These are phyloP conservation scores for Eristalis arbustorum DNA, from an alignment of 2,888 invertebrate genomes.

Conservation along the genomic window DNA sequence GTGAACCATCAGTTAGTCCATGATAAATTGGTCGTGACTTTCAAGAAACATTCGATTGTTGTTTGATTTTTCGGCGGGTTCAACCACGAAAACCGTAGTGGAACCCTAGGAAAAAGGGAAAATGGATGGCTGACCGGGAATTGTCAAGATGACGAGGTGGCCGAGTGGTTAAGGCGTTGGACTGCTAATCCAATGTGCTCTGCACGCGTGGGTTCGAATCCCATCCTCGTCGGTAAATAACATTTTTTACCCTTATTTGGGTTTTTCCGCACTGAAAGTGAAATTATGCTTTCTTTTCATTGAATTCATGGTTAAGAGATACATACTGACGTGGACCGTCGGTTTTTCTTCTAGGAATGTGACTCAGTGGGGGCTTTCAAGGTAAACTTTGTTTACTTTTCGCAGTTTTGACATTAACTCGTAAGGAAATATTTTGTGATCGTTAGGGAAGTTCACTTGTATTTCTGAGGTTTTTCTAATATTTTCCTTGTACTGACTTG, in stretches of 20 bases:
- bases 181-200: constrained; percentile 92
- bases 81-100: not conserved
- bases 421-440: too few relatives aligned
- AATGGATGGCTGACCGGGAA: not conserved
- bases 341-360: too few relatives aligned
- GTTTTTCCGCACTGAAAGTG: too few relatives aligned
- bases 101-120: not conserved
- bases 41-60: not conserved
- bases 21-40: not conserved
- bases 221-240: constrained; percentile 85
- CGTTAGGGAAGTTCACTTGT: too few relatives aligned
- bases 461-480: too few relatives aligned
- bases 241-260: not conserved
- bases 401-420: too few relatives aligned
- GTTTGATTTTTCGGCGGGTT: not conserved
- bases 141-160: constrained; percentile 84
- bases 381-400: too few relatives aligned
- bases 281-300: too few relatives aligned
- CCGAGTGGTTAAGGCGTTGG: constrained; percentile 93
- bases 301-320: too few relatives aligned
- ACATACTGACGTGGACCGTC: too few relatives aligned
- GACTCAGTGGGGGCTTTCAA: too few relatives aligned
- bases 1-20: not conserved
- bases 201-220: constrained; percentile 92
- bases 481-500: too few relatives aligned